Evolutionary conservation across 23 tunicate genomes (phyloP), one percentile per base, ranked within the genome.

Genomic region (Styela clava): DNA sequence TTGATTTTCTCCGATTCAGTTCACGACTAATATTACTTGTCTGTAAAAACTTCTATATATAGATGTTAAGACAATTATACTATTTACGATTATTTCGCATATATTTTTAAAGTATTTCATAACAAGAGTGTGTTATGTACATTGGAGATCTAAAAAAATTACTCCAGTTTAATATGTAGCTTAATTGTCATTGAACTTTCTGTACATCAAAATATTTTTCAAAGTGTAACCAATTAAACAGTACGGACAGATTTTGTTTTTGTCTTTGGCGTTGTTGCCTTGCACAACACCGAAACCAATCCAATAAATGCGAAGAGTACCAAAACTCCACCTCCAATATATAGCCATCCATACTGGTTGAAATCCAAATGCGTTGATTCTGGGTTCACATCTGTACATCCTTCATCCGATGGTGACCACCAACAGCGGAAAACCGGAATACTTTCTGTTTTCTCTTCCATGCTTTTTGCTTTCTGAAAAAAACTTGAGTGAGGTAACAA

Each of bases 281-380:
- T 83, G 28, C 88, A 80, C 26, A 89, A 5, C 24, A 35, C 81
- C 33, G 70, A 72, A 19, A 89, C n/a, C 2, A 89, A 20, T 24
- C 82, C 84, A 62, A 89, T 31, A 3, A 84, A 64, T 16, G 56
- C 85, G 78, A 89, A 89, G 64, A 85, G 33, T 1, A 82, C 73
- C 27, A 90, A 62, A 16, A 90, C 80, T 1, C 85, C 89, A 22
- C 96, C 96, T n/a, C 90, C 96, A 28, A 90, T 61, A 73, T 90
- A 90, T 33, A 90, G 64, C 96, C 96, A 90, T 22, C 96, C 96
- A 31, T 90, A 90, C 33, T 52, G 29, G 37, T 90, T 90, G 83
- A 90, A 90, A 64, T 90, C 96, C 61, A 90, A 69, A 56, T 71
- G 78, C 2, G 72, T 16, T 0, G 96, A 90, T 31, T 85, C 79